Percentiles rank a stretch among this genome's conserved stretches.
Conservation (phyloP, 2,888 invertebrate genomes). For the Cerastis leucographa region DNA sequence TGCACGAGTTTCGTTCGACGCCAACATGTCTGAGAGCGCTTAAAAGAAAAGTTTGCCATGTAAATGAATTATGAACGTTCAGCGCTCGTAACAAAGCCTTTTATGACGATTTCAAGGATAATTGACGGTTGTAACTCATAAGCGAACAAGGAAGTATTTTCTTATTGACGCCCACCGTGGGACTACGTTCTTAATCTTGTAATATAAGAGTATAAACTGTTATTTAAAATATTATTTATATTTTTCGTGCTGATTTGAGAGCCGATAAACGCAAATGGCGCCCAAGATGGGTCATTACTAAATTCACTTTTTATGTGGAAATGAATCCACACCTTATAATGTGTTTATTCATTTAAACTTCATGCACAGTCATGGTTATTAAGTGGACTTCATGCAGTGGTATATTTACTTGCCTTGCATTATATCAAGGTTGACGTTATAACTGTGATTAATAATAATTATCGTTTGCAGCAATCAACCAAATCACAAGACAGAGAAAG, state of each 20-base stretch:
- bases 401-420: background rate
- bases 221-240: background rate
- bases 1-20: slow-evolving; percentile 53
- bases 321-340: background rate
- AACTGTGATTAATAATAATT: background rate
- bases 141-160: slow-evolving; percentile 31
- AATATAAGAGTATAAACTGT: background rate
- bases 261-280: background rate
- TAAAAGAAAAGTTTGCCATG: slow-evolving; percentile 43
- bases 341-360: background rate
- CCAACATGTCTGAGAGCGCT: slow-evolving; percentile 58
- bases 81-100: slow-evolving; percentile 32
- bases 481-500: background rate
- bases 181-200: background rate
- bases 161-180: slow-evolving; percentile 53
- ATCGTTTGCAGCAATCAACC: background rate
- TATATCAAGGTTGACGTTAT: background rate
- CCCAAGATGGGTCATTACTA: slow-evolving; percentile 9
- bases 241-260: background rate
- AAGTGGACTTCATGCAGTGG: background rate
- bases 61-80: slow-evolving; percentile 47
- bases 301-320: background rate
- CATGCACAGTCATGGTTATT: background rate
- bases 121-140: slow-evolving; percentile 23
- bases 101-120: slow-evolving; percentile 40